Evolutionary conservation across 2,888 invertebrate species (phyloP).

Genomic region (Pecten maximus): DNA sequence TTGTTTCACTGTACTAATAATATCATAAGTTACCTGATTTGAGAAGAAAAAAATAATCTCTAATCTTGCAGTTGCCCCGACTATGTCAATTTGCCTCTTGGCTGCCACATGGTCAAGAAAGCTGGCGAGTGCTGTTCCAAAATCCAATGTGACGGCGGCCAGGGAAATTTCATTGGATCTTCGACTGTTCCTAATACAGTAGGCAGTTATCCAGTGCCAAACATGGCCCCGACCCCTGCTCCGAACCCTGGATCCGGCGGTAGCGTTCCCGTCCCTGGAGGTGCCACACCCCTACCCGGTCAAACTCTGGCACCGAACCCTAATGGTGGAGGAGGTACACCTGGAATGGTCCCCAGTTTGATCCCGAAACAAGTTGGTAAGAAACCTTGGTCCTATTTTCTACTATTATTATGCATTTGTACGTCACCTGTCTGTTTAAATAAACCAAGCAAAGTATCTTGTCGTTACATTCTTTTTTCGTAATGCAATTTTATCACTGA

Average conservation of each 20-base stretch:
- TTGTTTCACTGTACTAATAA: no score
- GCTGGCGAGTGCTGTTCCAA: constrained; percentile 68
- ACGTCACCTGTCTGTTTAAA: no score
- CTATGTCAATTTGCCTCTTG: constrained; percentile 69
- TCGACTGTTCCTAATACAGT: constrained; percentile 69
- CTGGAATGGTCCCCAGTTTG: constrained; percentile 39
- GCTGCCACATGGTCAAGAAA: constrained; percentile 63
- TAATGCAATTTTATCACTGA: no score
- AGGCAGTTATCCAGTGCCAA: constrained; percentile 68
- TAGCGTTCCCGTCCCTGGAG: background rate
- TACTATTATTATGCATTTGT: no score
- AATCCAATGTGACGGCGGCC: constrained; percentile 62
- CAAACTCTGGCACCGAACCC: constrained; percentile 54
- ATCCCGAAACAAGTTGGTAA: constrained; percentile 55
- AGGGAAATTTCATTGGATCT: constrained; percentile 69
- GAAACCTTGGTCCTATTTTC: no score
- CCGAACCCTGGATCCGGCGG: constrained; percentile 56
- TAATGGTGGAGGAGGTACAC: constrained; percentile 42
- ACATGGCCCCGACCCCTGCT: constrained; percentile 52
- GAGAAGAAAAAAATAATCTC: background rate
- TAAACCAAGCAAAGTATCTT: no score
- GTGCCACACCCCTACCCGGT: constrained; percentile 36
- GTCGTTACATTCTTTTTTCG: no score
- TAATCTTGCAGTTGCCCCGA: constrained; percentile 66
- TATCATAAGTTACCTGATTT: no score